These are phyloP conservation scores for Craniophora ligustri DNA, from an alignment of 2,888 invertebrate genomes.

Conservation along the genomic window DNA sequence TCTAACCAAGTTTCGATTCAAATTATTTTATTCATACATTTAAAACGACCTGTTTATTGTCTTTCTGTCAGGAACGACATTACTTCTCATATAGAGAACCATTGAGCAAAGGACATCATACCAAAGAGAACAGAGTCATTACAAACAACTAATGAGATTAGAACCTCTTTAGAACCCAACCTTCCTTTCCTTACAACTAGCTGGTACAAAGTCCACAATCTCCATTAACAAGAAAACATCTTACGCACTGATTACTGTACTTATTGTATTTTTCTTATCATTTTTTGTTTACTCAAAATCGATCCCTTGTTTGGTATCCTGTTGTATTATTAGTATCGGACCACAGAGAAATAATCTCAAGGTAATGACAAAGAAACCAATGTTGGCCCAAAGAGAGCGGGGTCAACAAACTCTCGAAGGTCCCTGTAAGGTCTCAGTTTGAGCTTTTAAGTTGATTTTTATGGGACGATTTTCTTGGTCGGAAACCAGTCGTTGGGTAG, in stretches of 20 bases:
- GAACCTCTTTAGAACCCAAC: too few species aligned
- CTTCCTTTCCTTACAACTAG: too few species aligned
- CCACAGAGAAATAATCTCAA: constrained; percentile 45
- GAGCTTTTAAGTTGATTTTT: constrained; percentile 59
- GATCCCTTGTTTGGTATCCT: constrained; percentile 27
- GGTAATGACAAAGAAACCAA: constrained; percentile 48
- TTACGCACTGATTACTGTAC: neutral
- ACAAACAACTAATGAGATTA: too few species aligned
- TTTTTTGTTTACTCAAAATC: constrained; percentile 23
- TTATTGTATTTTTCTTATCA: constrained; percentile 19
- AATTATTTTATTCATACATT: too few species aligned
- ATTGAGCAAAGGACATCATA: too few species aligned
- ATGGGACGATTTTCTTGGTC: constrained; percentile 56
- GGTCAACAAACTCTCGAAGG: constrained; percentile 70
- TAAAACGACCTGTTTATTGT: too few species aligned
- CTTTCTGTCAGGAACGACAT: too few species aligned
- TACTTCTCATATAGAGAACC: too few species aligned
- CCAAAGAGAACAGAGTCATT: too few species aligned
- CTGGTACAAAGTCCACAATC: neutral
- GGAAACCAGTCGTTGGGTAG: constrained; percentile 8
- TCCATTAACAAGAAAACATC: constrained; percentile 11
- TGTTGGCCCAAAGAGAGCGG: constrained; percentile 51
- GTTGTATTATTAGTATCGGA: constrained; percentile 27
- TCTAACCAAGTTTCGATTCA: too few species aligned
- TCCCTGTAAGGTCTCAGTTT: constrained; percentile 67